A percentile compares a stretch with the other conserved stretches of the same genome.
phyloP scores from a whole-genome alignment of 2,888 invertebrate genomes.

The Melinaea menophilus region DNA sequence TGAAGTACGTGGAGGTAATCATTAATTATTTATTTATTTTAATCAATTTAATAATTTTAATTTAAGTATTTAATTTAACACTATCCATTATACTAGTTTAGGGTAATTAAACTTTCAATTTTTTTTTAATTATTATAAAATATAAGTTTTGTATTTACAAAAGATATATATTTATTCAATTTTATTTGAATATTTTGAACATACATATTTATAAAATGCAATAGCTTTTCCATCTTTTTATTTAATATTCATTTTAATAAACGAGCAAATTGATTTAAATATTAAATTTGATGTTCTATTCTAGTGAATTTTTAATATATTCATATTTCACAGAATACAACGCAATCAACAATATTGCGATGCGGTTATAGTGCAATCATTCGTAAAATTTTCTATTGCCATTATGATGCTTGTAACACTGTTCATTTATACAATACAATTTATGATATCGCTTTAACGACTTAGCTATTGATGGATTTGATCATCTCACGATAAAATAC shows the following conservation, averaged over 20 bases:
- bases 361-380: conserved; percentile 19
- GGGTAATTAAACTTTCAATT: no score
- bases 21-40: neutral
- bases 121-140: no score
- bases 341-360: conserved; percentile 4
- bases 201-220: no score
- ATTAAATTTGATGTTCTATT: neutral
- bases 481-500: neutral
- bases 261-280: neutral
- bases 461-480: neutral
- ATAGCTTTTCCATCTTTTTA: no score
- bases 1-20: conserved; percentile 91
- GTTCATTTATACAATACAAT: conserved; percentile 6
- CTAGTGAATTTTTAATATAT: conserved; percentile 2
- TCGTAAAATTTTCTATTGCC: conserved; percentile 22
- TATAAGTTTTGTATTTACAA: no score
- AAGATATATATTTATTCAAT: no score
- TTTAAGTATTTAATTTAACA: no score
- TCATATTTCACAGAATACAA: neutral
- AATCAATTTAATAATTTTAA: neutral
- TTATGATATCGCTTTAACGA: conserved; percentile 1
- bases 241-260: neutral
- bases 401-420: conserved; percentile 17
- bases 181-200: no score
- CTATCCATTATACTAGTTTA: no score